Percentiles rank a stretch among this genome's conserved stretches.
Conservation (phyloP, 2,797 vertebrate species). For the Epinephelus malabaricus region DNA sequence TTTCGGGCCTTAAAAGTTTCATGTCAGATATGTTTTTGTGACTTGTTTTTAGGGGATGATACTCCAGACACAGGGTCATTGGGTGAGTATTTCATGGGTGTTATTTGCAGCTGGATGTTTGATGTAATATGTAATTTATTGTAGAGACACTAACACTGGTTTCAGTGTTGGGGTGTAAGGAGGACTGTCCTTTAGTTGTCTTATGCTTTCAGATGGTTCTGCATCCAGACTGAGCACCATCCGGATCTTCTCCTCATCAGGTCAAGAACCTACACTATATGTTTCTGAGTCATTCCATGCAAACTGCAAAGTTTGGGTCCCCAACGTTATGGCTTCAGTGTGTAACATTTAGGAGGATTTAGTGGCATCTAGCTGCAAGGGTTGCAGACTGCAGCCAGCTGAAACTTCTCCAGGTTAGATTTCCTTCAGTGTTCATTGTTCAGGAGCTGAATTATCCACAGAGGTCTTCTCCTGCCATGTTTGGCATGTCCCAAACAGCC, state of each 20-base stretch:
- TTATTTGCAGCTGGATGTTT: not conserved
- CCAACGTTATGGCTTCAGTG: too few relatives aligned
- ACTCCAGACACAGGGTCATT: constrained; percentile 62
- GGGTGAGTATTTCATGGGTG: constrained; percentile 53
- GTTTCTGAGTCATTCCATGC: not conserved
- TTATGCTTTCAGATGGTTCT: constrained; percentile 77
- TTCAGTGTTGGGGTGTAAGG: constrained; percentile 62
- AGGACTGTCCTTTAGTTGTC: constrained; percentile 66
- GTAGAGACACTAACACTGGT: constrained; percentile 40
- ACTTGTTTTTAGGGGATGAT: constrained; percentile 72
- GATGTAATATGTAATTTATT: not conserved
- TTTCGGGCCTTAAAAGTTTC: not conserved
- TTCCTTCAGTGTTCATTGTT: too few relatives aligned
- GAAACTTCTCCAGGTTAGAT: too few relatives aligned
- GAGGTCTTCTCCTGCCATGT: too few relatives aligned
- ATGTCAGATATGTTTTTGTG: not conserved
- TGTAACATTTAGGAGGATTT: too few relatives aligned
- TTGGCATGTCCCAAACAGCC: too few relatives aligned
- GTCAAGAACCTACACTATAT: constrained; percentile 52
- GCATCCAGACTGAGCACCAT: constrained; percentile 67
- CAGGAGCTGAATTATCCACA: too few relatives aligned
- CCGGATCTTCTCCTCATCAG: constrained; percentile 84
- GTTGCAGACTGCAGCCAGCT: too few relatives aligned
- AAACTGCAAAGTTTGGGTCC: too few relatives aligned
- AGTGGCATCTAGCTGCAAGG: too few relatives aligned